Base-by-base conservation (phyloP, 2,888 invertebrate genomes). In the Acleris literana region DNA sequence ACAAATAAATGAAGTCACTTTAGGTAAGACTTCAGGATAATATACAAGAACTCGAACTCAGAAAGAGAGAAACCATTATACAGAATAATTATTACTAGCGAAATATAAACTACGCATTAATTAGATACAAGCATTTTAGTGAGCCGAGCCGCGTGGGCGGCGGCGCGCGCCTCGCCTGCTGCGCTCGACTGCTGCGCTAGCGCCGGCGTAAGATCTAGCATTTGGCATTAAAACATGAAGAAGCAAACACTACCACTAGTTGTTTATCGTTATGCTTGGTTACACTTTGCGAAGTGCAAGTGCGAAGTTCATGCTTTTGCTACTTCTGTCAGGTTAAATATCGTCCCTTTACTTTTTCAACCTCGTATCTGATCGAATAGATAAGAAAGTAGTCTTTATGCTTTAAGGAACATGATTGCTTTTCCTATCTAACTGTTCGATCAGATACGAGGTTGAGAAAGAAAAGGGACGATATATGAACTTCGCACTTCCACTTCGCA, bases 201-300 rank as follows among this genome's bases (percentile, higher is more conserved):
- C 52, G 20, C 52, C 33, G 33, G 55, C 51, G 44, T 72, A 77
- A 81, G 76, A 79, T 80, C 81, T 82, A 83, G 76, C 78, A 82
- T 85, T 86, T 86, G 83, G 84, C 84, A 74, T 83, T 84, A 85
- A 83, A 84, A 70, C 68, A 77, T 68, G 72, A 73, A 74, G 71
- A 79, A 78, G 76, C 73, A 56, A 63, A 57, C 17, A 22, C 25
- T 25, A 22, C 18, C 20, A 57, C 25, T 13, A n/a, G 43, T 16
- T 3, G 33, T 29, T 53, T 53, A n/a, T 52, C 9, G 33, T 33
- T 25, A 25, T 25, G 25, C 25, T 25, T 25, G 25, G 25, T 25
- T 6, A 25, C 25, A 25, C 25, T 1, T 25, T 0, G 25, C 25
- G 25, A 25, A 25, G 25, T 7, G 6, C 25, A 25, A 5, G 25